phyloP scores from a whole-genome alignment of 2,888 invertebrate species.

The Masnerella sp. region DNA sequence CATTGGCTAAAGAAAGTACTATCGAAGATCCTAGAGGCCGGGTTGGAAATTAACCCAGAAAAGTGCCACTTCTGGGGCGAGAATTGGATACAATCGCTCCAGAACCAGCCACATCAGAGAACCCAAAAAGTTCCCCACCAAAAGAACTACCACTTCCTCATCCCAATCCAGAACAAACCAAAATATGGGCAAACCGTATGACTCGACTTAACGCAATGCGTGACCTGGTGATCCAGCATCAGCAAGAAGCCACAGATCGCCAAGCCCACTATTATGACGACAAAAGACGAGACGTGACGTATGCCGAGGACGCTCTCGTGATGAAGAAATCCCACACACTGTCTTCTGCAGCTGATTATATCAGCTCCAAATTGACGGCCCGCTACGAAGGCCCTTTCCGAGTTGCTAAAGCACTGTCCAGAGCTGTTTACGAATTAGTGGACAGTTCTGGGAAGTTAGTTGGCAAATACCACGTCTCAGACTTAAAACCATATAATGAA shows the following conservation, averaged over 20 bases:
- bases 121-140: background rate
- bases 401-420: background rate
- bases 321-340: background rate
- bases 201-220: background rate
- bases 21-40: background rate
- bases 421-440: background rate
- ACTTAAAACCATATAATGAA: too few species aligned
- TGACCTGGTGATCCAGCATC: background rate
- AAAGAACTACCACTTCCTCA: too few species aligned
- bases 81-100: background rate
- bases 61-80: slow-evolving; percentile 40
- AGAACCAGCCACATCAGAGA: background rate
- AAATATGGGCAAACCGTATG: background rate
- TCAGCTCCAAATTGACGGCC: background rate
- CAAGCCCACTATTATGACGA: background rate
- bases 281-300: background rate
- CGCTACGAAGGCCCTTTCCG: background rate
- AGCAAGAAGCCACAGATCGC: background rate
- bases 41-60: slow-evolving; percentile 31
- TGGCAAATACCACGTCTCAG: background rate
- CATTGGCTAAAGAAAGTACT: too few species aligned
- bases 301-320: background rate
- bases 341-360: background rate
- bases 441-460: background rate
- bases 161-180: background rate